These are phyloP conservation scores for Hypotaenidia philippensis DNA, from an alignment of 2,797 vertebrate species.

Conservation along the genomic window DNA sequence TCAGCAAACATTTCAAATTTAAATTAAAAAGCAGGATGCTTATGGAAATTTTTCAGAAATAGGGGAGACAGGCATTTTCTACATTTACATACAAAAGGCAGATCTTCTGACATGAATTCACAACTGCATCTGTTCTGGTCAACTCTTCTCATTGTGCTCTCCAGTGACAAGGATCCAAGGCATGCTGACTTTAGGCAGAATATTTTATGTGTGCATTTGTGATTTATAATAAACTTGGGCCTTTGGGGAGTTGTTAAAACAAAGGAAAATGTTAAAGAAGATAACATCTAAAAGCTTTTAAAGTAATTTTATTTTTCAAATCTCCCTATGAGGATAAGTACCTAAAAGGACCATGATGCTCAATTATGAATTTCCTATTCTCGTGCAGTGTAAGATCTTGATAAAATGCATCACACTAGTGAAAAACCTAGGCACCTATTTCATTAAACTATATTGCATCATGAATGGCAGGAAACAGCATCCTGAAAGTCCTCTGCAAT, in stretches of 20 bases:
- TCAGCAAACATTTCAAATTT: not conserved
- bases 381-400: not conserved
- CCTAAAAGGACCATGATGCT: not conserved
- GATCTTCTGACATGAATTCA: not conserved
- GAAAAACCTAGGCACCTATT: conserved; percentile 2
- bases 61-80: not conserved
- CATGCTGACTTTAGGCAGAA: not conserved
- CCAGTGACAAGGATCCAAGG: not conserved
- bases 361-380: conserved; percentile 11
- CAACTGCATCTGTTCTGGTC: not conserved
- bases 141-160: not conserved
- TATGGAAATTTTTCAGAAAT: not conserved
- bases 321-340: not conserved
- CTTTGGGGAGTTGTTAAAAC: not conserved
- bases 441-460: conserved; percentile 27
- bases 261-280: not conserved
- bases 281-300: not conserved
- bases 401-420: conserved; percentile 1
- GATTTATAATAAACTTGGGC: not conserved
- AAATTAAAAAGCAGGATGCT: not conserved
- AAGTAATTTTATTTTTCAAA: not conserved
- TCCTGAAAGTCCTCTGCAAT: not conserved
- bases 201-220: not conserved
- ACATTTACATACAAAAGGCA: not conserved
- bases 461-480: not conserved